Evolutionary conservation across 2,113 vertebrate species (phyloP).

Genomic region (Tor tambroides): DNA sequence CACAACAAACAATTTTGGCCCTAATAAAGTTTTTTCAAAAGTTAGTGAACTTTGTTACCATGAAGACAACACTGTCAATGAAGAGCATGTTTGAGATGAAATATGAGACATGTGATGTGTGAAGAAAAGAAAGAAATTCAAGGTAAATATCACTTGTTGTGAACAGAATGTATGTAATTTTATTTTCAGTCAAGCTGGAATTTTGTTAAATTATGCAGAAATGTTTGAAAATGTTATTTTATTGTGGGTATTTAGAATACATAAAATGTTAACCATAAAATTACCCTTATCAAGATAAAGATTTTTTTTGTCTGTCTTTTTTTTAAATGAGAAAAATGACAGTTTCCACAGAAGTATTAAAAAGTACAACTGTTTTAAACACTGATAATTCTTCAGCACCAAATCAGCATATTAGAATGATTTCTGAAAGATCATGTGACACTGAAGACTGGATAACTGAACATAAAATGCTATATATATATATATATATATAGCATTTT

Average conservation of each 20-base stretch:
- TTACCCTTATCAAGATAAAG: no score
- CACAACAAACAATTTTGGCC: not conserved
- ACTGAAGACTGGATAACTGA: no score
- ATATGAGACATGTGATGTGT: constrained; percentile 9
- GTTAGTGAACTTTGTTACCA: not conserved
- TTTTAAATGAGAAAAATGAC: no score
- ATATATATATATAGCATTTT: no score
- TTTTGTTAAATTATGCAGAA: not conserved
- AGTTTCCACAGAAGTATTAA: no score
- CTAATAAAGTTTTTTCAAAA: not conserved
- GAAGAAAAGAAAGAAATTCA: constrained; percentile 9
- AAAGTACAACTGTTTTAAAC: no score
- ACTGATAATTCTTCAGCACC: no score
- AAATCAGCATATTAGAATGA: no score
- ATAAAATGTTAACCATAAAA: no score
- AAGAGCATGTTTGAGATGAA: constrained; percentile 14
- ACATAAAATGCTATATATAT: no score
- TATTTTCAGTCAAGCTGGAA: not conserved
- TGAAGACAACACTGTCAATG: constrained; percentile 4
- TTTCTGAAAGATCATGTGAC: no score
- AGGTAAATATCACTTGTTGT: not conserved
- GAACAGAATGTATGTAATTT: not conserved
- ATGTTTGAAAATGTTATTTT: not conserved
- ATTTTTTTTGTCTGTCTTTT: no score
- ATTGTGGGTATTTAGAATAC: not conserved